Percentiles rank a stretch among this genome's conserved stretches.
These are phyloP conservation scores for Megalurothrips usitatus DNA, from an alignment of 2,888 invertebrate genomes.

Conservation along the genomic window DNA sequence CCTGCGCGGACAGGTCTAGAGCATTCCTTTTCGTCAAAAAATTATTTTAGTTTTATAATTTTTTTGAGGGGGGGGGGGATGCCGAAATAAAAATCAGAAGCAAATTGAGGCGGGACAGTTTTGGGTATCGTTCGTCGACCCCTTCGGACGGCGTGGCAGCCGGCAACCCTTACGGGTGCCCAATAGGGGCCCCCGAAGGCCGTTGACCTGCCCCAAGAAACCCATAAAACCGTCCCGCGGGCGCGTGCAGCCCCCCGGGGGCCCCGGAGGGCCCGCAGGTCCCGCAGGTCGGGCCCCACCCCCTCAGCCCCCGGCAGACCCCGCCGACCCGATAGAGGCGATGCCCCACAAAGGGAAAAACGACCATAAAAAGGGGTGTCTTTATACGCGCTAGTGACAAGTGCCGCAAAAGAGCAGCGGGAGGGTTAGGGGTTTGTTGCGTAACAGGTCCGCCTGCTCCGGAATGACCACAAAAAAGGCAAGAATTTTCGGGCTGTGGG, in stretches of 20 bases:
- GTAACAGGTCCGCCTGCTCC: neutral
- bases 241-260: neutral
- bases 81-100: too few relatives aligned
- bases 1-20: too few relatives aligned
- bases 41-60: too few relatives aligned
- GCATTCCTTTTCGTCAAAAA: too few relatives aligned
- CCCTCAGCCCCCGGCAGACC: too few relatives aligned
- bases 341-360: neutral
- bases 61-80: too few relatives aligned
- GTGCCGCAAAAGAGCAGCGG: neutral
- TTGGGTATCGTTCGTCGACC: too few relatives aligned
- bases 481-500: neutral
- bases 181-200: neutral
- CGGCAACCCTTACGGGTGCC: neutral
- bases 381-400: constrained; percentile 22
- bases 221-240: constrained; percentile 17
- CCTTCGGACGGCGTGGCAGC: too few relatives aligned
- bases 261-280: neutral
- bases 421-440: constrained; percentile 1
- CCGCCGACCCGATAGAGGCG: neutral
- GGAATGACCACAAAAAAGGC: constrained; percentile 12
- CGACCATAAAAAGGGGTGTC: constrained; percentile 16
- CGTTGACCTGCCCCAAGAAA: constrained; percentile 25
- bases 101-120: too few relatives aligned
- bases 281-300: too few relatives aligned